These are phyloP conservation scores for Crotalus viridis DNA, from an alignment of 2,113 vertebrate species.

Conservation along the genomic window DNA sequence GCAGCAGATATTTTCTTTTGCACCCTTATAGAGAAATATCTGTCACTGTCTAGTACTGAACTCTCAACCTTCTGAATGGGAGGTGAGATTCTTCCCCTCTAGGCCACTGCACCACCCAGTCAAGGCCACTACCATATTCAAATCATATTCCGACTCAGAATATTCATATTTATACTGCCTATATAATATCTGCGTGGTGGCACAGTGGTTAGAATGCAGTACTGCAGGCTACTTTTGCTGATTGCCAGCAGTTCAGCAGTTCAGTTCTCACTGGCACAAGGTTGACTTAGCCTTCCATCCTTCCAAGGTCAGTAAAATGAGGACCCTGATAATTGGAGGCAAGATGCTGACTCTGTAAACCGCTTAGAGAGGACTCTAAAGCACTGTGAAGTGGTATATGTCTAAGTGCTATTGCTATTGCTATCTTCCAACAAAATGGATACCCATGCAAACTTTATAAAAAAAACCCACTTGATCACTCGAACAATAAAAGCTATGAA, in stretches of 20 bases:
- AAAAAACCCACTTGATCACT: background rate
- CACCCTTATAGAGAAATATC: background rate
- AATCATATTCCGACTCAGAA: background rate
- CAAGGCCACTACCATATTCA: background rate
- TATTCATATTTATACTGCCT: background rate
- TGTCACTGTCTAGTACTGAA: background rate
- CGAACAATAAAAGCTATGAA: background rate
- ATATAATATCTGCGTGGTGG: background rate
- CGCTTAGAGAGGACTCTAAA: too few relatives aligned
- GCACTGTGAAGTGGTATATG: too few relatives aligned
- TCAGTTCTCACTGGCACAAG: too few relatives aligned
- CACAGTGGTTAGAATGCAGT: too few relatives aligned
- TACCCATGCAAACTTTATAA: background rate
- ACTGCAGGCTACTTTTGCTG: too few relatives aligned
- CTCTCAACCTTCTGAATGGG: background rate
- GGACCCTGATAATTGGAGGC: too few relatives aligned
- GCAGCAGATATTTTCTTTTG: background rate
- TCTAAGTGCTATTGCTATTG: too few relatives aligned
- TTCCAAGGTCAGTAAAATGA: too few relatives aligned
- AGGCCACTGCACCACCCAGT: background rate
- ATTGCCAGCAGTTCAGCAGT: too few relatives aligned
- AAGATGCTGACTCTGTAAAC: too few relatives aligned
- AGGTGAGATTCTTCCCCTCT: background rate
- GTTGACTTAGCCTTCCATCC: too few relatives aligned
- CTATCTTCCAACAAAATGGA: background rate